phyloP scores from a whole-genome alignment of 2,113 vertebrate genomes.

The Oncorhynchus gorbuscha region DNA sequence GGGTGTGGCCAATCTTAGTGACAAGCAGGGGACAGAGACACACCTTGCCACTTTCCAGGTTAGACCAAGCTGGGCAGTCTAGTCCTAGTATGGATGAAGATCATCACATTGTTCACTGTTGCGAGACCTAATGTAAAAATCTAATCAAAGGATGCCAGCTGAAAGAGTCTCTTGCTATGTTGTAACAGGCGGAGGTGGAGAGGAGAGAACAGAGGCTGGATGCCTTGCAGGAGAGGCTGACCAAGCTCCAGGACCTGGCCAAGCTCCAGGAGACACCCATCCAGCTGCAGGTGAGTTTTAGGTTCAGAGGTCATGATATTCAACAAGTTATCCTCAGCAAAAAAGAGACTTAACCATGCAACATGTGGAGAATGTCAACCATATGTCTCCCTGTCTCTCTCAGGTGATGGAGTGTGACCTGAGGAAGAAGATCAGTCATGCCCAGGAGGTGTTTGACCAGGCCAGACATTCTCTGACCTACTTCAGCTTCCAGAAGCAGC shows the following conservation, averaged over 20 bases:
- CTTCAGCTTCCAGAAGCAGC: conserved; percentile 82
- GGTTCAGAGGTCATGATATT: not conserved
- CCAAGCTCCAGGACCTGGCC: conserved; percentile 81
- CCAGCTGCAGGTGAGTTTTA: conserved; percentile 86
- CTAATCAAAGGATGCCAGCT: too few species aligned
- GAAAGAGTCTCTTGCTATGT: conserved; percentile 23
- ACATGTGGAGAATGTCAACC: too few species aligned
- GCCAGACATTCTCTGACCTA: conserved; percentile 83
- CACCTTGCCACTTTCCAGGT: conserved; percentile 87
- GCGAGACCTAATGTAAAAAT: too few species aligned
- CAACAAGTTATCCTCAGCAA: not conserved
- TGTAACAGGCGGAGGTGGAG: conserved; percentile 82
- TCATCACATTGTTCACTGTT: too few species aligned
- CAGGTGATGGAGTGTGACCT: conserved; percentile 91
- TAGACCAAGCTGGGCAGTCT: not conserved
- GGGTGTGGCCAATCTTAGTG: conserved; percentile 72
- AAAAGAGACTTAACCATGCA: not conserved
- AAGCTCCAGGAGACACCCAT: conserved; percentile 81
- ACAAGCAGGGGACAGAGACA: conserved; percentile 73
- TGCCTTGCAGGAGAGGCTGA: conserved; percentile 80
- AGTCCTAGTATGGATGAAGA: too few species aligned
- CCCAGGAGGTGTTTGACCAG: conserved; percentile 81
- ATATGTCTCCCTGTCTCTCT: not conserved
- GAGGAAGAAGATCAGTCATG: conserved; percentile 84
- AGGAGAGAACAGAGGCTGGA: conserved; percentile 81